Evolutionary conservation across 2,888 invertebrate genomes (phyloP), one percentile per base, ranked within the genome.

Genomic region (Sesamia inferens): DNA sequence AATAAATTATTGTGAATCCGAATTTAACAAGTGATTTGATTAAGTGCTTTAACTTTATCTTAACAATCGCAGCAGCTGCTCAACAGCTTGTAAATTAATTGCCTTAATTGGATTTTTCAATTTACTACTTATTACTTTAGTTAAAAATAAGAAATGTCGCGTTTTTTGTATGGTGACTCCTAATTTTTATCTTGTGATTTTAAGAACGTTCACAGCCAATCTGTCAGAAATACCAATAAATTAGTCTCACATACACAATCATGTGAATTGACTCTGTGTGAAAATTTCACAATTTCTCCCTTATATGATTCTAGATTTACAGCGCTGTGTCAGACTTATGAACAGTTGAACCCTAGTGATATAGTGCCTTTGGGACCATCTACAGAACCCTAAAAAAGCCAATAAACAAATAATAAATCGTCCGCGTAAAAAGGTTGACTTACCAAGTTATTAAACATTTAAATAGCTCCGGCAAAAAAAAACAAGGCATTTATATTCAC

Each of bases 401-500:
- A 58, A 76, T 44, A 59, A 68, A 71, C 65, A 67, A 66, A 61
- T 58, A 61, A 82, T 74, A 73, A 79, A 75, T 70, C 11, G 44
- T 47, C 44, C 16, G 10, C n/a, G 19, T 65, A 48, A 31, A 63
- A 74, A 78, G 75, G 73, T 78, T 76, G 74, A 79, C 58, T 73
- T 71, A 73, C 74, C 31, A 31, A 68, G 19, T 74, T 70, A 74
- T 75, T 84, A 86, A 73, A 81, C 66, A 65, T 82, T 79, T 71
- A 78, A 86, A 79, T 58, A 66, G 74, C 67, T 65, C 47, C 54
- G 39, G 70, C 61, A 65, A 82, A 78, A 44, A 31, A 51, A 85
- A 82, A 85, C 71, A 68, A 79, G 75, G 68, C 76, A 82, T 85
- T 86, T 85, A 65, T 81, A 74, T 71, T 85, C 81, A 85, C 81